Base-by-base conservation (phyloP, 2,888 invertebrate species). In the Myopa tessellatipennis region DNA sequence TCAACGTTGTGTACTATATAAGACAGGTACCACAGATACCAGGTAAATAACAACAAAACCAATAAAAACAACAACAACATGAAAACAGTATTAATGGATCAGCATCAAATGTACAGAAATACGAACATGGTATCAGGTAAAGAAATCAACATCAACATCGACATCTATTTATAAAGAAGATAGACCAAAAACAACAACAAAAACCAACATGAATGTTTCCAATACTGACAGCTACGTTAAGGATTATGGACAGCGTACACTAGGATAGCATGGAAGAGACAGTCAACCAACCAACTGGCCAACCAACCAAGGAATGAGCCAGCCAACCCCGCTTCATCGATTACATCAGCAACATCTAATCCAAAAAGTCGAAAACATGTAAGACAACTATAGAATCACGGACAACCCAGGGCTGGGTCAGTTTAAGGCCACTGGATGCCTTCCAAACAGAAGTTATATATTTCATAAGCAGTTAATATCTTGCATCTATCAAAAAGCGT, bases 171-270 rank as follows among this genome's bases (percentile, higher is more conserved):
- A 58, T 10, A 45, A 8, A 10, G 45, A 45, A 45, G 10, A 6
- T 10, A 45, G 45, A 18, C 8, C 61, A 26, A 10, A 18, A n/a
- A 26, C 6, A 26, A n/a, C 61, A 61, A 8, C 18, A 10, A 61
- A 12, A 4, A 4, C 18, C 61, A 26, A 8, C 18, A 26, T n/a
- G 45, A 63, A 55, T 55, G 70, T 70, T 55, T 34, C 55, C 70
- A 45, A 73, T 40, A 73, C 61, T 73, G 73, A 73, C 73, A 63
- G 73, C 61, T 45, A 14, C 5, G 10, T 18, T 45, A 45, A 73
- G 73, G 63, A 73, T 73, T 73, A 45, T 61, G 40, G 73, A 63
- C 61, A 73, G 73, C 61, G 60, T 73, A 45, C n/a, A 72, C 34
- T 14, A 58, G 26, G 12, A 63, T 63, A 40, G 67, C 40, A 67